Evolutionary conservation across 1,140 invertebrate species (phyloP).

Genomic region (Bombus consobrinus): DNA sequence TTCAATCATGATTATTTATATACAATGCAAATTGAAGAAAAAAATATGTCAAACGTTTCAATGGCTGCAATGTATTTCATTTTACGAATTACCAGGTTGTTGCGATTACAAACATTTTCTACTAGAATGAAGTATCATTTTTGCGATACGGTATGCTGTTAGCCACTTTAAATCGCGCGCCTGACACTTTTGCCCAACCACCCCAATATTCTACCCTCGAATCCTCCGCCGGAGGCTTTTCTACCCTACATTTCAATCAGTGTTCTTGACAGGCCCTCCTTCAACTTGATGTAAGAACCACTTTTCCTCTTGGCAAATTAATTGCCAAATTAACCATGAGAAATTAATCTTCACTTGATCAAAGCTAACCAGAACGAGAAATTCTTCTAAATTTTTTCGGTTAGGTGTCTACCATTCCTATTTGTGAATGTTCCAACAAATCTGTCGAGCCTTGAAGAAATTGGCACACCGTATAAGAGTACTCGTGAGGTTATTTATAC

Average conservation of each 20-base stretch:
- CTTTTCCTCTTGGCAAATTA: conserved; percentile 74
- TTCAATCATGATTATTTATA: too few species aligned
- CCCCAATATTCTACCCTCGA: conserved; percentile 70
- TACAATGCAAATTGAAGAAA: too few species aligned
- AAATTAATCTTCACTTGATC: conserved; percentile 72
- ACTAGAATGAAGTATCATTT: conserved; percentile 7
- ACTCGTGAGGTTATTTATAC: neutral
- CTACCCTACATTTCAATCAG: conserved; percentile 81
- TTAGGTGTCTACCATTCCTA: neutral
- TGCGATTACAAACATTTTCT: neutral
- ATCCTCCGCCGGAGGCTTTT: conserved; percentile 74
- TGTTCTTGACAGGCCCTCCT: conserved; percentile 73
- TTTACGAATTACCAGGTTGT: neutral
- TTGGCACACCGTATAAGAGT: neutral
- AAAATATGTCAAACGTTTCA: neutral
- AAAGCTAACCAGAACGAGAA: conserved; percentile 36
- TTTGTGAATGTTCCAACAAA: neutral
- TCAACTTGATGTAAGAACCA: conserved; percentile 62
- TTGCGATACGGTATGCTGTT: conserved; percentile 27
- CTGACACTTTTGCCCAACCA: conserved; percentile 53
- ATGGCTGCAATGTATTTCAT: neutral
- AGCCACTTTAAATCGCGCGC: conserved; percentile 76
- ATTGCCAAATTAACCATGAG: conserved; percentile 78
- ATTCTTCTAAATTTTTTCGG: neutral
- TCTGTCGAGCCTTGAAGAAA: neutral